Evolutionary conservation across 2,113 vertebrate genomes (phyloP).

Genomic region (Circaetus gallicus): DNA sequence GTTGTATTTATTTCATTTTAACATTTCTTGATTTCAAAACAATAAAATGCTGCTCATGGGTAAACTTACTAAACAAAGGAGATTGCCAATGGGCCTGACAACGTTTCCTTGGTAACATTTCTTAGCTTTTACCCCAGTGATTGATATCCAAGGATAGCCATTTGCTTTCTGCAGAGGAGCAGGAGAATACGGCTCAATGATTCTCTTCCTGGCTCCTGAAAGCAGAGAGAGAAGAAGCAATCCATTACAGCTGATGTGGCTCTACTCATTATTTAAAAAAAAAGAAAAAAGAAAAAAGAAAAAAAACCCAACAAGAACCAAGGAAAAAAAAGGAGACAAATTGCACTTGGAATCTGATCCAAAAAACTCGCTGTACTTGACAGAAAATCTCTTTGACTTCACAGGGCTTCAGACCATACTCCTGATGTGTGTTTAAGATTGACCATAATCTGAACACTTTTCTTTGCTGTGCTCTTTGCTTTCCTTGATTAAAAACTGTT

Average conservation of each 20-base stretch:
- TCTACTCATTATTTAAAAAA: neutral
- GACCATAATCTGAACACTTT: neutral
- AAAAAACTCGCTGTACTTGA: neutral
- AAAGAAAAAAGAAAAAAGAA: neutral
- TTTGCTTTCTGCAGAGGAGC: conserved; percentile 42
- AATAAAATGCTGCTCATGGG: conserved; percentile 22
- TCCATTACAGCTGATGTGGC: neutral
- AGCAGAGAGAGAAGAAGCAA: neutral
- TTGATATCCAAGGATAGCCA: conserved; percentile 59
- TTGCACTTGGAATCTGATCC: neutral
- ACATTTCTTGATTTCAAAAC: conserved; percentile 13
- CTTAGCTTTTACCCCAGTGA: conserved; percentile 61
- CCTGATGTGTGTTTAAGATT: neutral
- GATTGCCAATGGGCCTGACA: conserved; percentile 33
- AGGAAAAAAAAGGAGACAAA: neutral
- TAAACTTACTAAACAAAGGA: conserved; percentile 56
- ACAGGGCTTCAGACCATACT: neutral
- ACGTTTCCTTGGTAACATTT: conserved; percentile 66
- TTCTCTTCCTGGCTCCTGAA: conserved; percentile 10
- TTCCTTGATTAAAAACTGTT: neutral
- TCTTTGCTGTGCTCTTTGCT: neutral
- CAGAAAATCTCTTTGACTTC: neutral
- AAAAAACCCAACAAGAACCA: neutral
- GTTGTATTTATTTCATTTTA: neutral
- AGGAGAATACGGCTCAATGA: conserved; percentile 33